phyloP scores from a whole-genome alignment of 2,888 invertebrate species.

The Icerya purchasi region DNA sequence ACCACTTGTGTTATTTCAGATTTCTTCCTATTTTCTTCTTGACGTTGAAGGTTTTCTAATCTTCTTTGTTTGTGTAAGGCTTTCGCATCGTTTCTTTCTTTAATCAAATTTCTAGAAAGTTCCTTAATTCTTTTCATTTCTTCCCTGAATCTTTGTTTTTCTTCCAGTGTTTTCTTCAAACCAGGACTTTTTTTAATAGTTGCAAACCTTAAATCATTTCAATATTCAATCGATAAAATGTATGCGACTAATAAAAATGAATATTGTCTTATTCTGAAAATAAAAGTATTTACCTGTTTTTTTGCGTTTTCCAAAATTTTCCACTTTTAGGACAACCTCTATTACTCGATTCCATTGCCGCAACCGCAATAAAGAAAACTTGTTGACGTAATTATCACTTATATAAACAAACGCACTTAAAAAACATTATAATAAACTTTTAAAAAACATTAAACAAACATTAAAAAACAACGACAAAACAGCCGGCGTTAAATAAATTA shows the following conservation, averaged over 20 bases:
- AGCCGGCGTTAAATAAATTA: too few relatives aligned
- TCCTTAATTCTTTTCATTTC: conserved; percentile 14
- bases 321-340: conserved; percentile 11
- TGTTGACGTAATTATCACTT: too few relatives aligned
- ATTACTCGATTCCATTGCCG: too few relatives aligned
- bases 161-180: conserved; percentile 11
- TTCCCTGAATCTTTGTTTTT: conserved; percentile 12
- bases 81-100: conserved; percentile 12
- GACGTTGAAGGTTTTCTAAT: conserved; percentile 12
- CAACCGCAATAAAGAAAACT: too few relatives aligned
- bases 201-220: conserved; percentile 13
- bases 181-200: conserved; percentile 14
- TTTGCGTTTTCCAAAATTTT: conserved; percentile 14
- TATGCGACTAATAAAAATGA: background rate
- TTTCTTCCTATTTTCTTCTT: conserved; percentile 14
- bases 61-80: conserved; percentile 13
- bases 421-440: too few relatives aligned
- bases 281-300: background rate
- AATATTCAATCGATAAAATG: background rate
- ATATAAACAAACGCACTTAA: too few relatives aligned
- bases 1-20: conserved; percentile 16
- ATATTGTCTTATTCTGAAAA: background rate
- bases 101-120: conserved; percentile 11
- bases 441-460: too few relatives aligned
- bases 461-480: too few relatives aligned